phyloP scores from a whole-genome alignment of 2,888 invertebrate genomes.

The Mechanitis mazaeus region DNA sequence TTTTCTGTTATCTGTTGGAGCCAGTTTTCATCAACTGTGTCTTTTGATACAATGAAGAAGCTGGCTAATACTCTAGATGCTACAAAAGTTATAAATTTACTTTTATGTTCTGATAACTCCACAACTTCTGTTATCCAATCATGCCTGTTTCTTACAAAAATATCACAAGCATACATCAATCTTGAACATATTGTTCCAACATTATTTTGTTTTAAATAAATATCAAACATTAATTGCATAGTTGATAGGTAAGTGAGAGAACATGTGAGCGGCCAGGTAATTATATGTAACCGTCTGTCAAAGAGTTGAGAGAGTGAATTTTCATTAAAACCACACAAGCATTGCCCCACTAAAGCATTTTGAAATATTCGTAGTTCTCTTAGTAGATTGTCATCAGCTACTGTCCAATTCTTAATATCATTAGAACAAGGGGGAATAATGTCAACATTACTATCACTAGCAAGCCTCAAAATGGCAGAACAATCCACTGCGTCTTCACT shows the following conservation, averaged over 20 bases:
- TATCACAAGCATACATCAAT: slow-evolving; percentile 87
- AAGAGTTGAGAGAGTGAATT: slow-evolving; percentile 83
- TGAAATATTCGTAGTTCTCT: slow-evolving; percentile 78
- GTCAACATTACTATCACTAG: slow-evolving; percentile 51
- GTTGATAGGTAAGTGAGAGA: slow-evolving; percentile 88
- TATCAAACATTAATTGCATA: slow-evolving; percentile 88
- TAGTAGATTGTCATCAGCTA: slow-evolving; percentile 60
- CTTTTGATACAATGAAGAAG: slow-evolving; percentile 89
- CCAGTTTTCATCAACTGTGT: slow-evolving; percentile 87
- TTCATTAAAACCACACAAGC: slow-evolving; percentile 86
- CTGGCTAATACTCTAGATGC: slow-evolving; percentile 88
- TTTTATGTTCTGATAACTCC: slow-evolving; percentile 84
- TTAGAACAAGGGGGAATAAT: slow-evolving; percentile 66
- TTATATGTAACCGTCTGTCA: slow-evolving; percentile 76
- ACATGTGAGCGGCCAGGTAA: slow-evolving; percentile 65
- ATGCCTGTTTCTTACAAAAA: slow-evolving; percentile 86
- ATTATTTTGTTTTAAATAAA: slow-evolving; percentile 89
- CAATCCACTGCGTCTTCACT: slow-evolving; percentile 74
- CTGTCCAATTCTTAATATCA: slow-evolving; percentile 50
- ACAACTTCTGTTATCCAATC: slow-evolving; percentile 90
- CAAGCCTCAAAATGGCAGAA: slow-evolving; percentile 56
- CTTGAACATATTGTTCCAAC: slow-evolving; percentile 88
- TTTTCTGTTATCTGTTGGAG: slow-evolving; percentile 86
- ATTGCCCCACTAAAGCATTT: slow-evolving; percentile 83
- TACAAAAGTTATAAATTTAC: slow-evolving; percentile 88